These are phyloP conservation scores for Arenicola marina DNA, from an alignment of 2,888 invertebrate genomes.

Conservation along the genomic window DNA sequence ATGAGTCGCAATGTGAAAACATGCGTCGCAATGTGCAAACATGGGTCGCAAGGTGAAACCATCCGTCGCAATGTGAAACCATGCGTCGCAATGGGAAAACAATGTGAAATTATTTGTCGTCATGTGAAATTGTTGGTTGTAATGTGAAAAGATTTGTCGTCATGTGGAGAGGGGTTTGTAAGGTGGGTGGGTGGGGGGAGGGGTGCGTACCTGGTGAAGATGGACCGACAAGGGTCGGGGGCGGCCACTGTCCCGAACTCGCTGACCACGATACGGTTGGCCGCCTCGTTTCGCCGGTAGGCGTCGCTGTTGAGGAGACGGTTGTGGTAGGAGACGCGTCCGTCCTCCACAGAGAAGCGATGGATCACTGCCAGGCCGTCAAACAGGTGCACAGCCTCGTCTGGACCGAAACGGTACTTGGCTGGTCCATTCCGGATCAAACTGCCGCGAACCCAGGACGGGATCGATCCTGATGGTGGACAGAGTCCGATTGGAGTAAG, in stretches of 20 bases:
- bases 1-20: too few relatives aligned
- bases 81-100: too few relatives aligned
- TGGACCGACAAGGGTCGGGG: conserved; percentile 73
- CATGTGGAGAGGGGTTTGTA: too few relatives aligned
- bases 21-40: too few relatives aligned
- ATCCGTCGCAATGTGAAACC: too few relatives aligned
- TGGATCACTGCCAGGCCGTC: conserved; percentile 78
- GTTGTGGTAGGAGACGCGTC: conserved; percentile 51
- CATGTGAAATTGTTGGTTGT: too few relatives aligned
- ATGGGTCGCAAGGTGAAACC: too few relatives aligned
- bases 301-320: conserved; percentile 74
- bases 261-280: conserved; percentile 74
- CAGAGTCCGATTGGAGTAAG: too few relatives aligned
- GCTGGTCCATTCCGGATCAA: conserved; percentile 74
- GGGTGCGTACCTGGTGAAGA: conserved; percentile 63
- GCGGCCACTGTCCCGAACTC: conserved; percentile 81
- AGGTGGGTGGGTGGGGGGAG: too few relatives aligned
- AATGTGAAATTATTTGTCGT: too few relatives aligned
- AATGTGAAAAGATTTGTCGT: too few relatives aligned
- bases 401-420: conserved; percentile 75
- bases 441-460: conserved; percentile 45
- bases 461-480: conserved; percentile 47
- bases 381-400: conserved; percentile 75
- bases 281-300: conserved; percentile 70
- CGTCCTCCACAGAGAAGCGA: conserved; percentile 61